Evolutionary conservation across 1,140 invertebrate species (phyloP).

Genomic region (Ceratoteleas bidentatus): DNA sequence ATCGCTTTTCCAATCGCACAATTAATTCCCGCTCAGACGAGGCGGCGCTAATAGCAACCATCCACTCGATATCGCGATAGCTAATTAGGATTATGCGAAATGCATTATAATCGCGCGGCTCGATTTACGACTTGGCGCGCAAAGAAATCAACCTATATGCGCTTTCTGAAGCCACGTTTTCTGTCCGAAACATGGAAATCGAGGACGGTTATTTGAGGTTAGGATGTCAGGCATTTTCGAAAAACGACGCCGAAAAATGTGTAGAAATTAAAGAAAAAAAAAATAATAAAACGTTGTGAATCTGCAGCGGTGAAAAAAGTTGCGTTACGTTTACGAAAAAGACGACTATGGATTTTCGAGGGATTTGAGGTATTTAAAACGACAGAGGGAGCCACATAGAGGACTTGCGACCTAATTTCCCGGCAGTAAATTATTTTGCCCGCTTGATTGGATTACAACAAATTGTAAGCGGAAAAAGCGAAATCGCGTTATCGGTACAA

Average conservation of each 20-base stretch:
- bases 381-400: too few species aligned
- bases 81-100: conserved; percentile 59
- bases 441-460: conserved; percentile 48
- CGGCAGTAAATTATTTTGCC: conserved; percentile 36
- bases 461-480: conserved; percentile 20
- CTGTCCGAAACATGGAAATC: too few species aligned
- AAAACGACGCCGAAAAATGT: too few species aligned
- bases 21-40: conserved; percentile 36
- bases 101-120: conserved; percentile 31
- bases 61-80: conserved; percentile 26
- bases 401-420: not conserved
- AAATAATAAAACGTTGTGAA: too few species aligned
- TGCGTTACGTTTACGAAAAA: too few species aligned
- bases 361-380: too few species aligned
- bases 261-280: too few species aligned
- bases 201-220: too few species aligned
- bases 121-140: conserved; percentile 32
- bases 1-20: conserved; percentile 33
- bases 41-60: conserved; percentile 31
- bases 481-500: conserved; percentile 50
- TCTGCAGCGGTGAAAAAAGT: too few species aligned
- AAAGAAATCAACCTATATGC: conserved; percentile 24
- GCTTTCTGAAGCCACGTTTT: not conserved
- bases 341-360: too few species aligned
- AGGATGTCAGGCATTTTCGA: too few species aligned